phyloP scores from a whole-genome alignment of 2,888 invertebrate species.

The Uloborus plumipes region DNA sequence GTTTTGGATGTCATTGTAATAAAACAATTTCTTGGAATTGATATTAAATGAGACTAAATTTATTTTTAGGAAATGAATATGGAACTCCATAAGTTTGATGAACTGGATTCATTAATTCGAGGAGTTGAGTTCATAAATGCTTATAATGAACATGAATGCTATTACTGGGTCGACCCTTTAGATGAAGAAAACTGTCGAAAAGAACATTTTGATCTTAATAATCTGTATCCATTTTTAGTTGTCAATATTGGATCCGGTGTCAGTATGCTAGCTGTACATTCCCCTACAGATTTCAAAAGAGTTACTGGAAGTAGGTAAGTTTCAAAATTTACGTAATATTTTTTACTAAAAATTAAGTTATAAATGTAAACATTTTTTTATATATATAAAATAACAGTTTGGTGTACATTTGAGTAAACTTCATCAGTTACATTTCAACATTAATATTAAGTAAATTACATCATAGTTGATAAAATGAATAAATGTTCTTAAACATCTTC shows the following conservation, averaged over 20 bases:
- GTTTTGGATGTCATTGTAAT: too few species aligned
- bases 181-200: slow-evolving; percentile 79
- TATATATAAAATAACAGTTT: background rate
- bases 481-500: too few species aligned
- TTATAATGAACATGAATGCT: slow-evolving; percentile 90
- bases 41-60: background rate
- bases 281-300: slow-evolving; percentile 86
- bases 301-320: slow-evolving; percentile 94
- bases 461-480: background rate
- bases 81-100: slow-evolving; percentile 93
- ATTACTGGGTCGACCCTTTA: slow-evolving; percentile 90
- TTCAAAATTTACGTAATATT: background rate
- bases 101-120: slow-evolving; percentile 93
- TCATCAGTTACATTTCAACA: too few species aligned
- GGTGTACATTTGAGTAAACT: too few species aligned
- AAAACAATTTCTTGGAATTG: too few species aligned
- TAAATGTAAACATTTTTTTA: background rate
- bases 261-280: slow-evolving; percentile 90
- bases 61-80: slow-evolving; percentile 86
- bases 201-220: slow-evolving; percentile 75
- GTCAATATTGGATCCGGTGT: slow-evolving; percentile 99
- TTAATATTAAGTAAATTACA: background rate
- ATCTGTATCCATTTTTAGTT: slow-evolving; percentile 81
- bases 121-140: slow-evolving; percentile 94
- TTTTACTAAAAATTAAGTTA: background rate